Evolutionary conservation across 2,113 vertebrate genomes (phyloP).

Genomic region (Tychaedon coryphoeus): DNA sequence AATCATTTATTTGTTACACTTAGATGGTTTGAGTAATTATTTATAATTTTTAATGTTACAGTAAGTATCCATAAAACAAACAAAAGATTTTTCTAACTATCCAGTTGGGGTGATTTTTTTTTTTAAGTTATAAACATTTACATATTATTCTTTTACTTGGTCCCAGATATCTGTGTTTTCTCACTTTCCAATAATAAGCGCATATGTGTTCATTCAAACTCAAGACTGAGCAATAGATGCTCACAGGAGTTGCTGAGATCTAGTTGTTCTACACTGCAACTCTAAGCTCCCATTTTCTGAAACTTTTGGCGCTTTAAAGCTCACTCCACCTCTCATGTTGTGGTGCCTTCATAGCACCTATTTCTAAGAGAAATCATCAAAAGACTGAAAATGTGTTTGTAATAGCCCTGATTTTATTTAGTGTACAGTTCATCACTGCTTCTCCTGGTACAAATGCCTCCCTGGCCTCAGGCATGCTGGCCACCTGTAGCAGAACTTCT

Average conservation of each 20-base stretch:
- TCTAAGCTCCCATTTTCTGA: background rate
- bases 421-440: background rate
- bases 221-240: background rate
- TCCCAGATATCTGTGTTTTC: background rate
- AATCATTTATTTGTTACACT: background rate
- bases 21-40: background rate
- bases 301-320: background rate
- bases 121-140: background rate
- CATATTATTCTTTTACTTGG: background rate
- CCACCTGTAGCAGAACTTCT: background rate
- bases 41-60: background rate
- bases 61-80: background rate
- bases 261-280: fast-evolving
- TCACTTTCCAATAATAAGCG: background rate
- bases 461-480: background rate
- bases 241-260: background rate
- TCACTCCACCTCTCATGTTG: background rate
- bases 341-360: background rate
- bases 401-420: background rate
- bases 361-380: background rate
- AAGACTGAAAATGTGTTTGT: background rate
- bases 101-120: no score
- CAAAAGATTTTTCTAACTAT: background rate
- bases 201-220: background rate
- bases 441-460: background rate